Evolutionary conservation across 2,797 vertebrate genomes (phyloP).

Genomic region (Tolypeutes matacus): DNA sequence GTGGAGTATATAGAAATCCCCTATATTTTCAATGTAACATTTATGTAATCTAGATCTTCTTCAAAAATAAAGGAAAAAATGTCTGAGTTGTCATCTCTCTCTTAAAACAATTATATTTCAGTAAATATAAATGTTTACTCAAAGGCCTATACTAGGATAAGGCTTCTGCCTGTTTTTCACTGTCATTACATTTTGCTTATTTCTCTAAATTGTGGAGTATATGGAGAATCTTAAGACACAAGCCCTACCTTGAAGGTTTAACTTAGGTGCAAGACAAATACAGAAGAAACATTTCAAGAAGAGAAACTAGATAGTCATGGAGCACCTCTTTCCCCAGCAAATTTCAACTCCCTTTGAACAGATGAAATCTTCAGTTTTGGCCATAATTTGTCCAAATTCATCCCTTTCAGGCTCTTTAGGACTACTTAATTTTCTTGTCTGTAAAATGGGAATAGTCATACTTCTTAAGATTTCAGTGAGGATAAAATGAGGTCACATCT

Average conservation of each 20-base stretch:
- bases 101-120: constrained; percentile 25
- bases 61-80: background rate
- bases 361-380: background rate
- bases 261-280: constrained; percentile 17
- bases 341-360: background rate
- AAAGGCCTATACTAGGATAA: background rate
- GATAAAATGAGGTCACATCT: constrained; percentile 2
- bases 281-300: constrained; percentile 34
- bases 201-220: background rate
- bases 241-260: background rate
- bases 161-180: constrained; percentile 16
- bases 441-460: background rate
- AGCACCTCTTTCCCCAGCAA: background rate
- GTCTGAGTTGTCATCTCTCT: background rate
- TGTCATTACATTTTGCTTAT: background rate
- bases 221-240: background rate
- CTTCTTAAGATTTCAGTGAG: background rate
- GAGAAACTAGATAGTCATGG: background rate
- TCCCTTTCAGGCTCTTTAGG: background rate
- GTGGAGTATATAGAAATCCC: no score
- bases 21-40: no score
- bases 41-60: no score
- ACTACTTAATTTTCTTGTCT: background rate
- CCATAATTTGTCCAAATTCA: background rate
- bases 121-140: constrained; percentile 17